A percentile compares a stretch with the other conserved stretches of the same genome.
phyloP scores from a whole-genome alignment of 2,888 invertebrate genomes.

The Sipunculus nudus region DNA sequence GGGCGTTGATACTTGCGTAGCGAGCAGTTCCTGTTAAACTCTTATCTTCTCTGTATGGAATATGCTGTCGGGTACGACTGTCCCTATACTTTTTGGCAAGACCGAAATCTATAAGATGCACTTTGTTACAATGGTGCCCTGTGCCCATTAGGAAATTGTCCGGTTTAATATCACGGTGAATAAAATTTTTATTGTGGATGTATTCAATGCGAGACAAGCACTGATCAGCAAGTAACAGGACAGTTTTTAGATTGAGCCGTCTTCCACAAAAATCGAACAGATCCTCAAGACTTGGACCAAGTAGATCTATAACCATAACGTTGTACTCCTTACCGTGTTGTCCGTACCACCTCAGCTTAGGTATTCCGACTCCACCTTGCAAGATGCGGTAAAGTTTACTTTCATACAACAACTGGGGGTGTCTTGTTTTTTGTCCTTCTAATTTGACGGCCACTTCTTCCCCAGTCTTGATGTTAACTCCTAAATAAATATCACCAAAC shows the following conservation, averaged over 20 bases:
- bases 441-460: conserved; percentile 68
- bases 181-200: conserved; percentile 91
- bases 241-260: conserved; percentile 98
- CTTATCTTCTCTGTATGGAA: conserved; percentile 49
- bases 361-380: conserved; percentile 68
- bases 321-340: conserved; percentile 87
- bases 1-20: conserved; percentile 53
- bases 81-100: conserved; percentile 51
- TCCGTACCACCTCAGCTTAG: conserved; percentile 62
- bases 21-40: conserved; percentile 52
- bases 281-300: conserved; percentile 97
- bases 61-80: conserved; percentile 44
- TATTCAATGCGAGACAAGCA: conserved; percentile 85
- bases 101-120: conserved; percentile 47
- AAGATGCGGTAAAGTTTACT: conserved; percentile 67
- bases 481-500: conserved; percentile 65
- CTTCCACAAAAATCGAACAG: conserved; percentile 98
- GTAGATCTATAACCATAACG: conserved; percentile 96
- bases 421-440: conserved; percentile 66
- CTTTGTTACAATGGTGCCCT: conserved; percentile 25
- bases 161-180: conserved; percentile 93
- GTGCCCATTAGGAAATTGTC: conserved; percentile 70
- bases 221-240: conserved; percentile 96
- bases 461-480: conserved; percentile 61
- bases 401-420: conserved; percentile 69